phyloP scores from a whole-genome alignment of 37 sponge, comb jelly and placozoan species.

The Hexactinellida sp. region DNA sequence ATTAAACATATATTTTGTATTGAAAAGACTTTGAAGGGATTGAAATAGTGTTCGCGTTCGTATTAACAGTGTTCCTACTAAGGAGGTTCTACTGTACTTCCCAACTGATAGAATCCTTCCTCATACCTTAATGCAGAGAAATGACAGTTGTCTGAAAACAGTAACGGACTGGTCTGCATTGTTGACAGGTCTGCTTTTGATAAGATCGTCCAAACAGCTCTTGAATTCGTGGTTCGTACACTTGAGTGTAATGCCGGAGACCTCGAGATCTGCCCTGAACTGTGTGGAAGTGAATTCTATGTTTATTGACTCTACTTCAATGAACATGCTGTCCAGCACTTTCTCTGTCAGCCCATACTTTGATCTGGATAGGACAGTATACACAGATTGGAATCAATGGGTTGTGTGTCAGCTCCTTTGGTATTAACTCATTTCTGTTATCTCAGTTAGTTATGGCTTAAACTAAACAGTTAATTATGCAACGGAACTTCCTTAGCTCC shows the following conservation, averaged over 20 bases:
- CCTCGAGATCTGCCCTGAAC: constrained; percentile 33
- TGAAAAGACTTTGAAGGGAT: too few relatives aligned
- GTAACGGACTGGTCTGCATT: not conserved
- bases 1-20: too few relatives aligned
- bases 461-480: too few relatives aligned
- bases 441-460: too few relatives aligned
- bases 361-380: too few relatives aligned
- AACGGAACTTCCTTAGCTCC: too few relatives aligned
- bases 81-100: not conserved
- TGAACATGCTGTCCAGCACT: constrained; percentile 63
- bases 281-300: constrained; percentile 37
- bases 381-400: too few relatives aligned
- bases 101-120: not conserved
- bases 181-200: constrained; percentile 16
- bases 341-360: constrained; percentile 66
- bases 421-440: too few relatives aligned
- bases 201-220: not conserved
- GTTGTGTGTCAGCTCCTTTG: too few relatives aligned
- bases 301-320: constrained; percentile 41
- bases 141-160: constrained; percentile 5
- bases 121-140: not conserved
- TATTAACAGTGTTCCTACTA: too few relatives aligned
- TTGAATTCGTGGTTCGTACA: constrained; percentile 38
- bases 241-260: constrained; percentile 43
- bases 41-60: too few relatives aligned